phyloP scores from a whole-genome alignment of 2,888 invertebrate species.

The Oscheius onirici region DNA sequence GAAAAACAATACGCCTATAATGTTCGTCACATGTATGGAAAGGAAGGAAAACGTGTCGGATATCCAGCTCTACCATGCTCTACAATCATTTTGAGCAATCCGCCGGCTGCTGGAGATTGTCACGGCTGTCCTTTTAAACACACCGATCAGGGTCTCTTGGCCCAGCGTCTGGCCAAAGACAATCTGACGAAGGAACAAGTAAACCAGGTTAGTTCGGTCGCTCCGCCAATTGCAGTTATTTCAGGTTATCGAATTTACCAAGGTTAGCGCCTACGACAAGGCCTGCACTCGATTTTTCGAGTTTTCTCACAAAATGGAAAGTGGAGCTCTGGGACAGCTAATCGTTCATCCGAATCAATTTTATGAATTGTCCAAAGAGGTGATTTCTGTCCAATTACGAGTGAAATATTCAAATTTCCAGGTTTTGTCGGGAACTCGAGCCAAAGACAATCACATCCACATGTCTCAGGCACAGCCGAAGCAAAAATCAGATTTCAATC shows the following conservation, averaged over 20 bases:
- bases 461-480: neutral
- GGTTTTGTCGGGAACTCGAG: slow-evolving; percentile 23
- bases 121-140: slow-evolving; percentile 94
- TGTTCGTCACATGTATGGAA: slow-evolving; percentile 92
- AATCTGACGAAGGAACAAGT: slow-evolving; percentile 41
- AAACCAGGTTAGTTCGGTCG: slow-evolving; percentile 1
- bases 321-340: slow-evolving; percentile 58
- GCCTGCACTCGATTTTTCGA: slow-evolving; percentile 70
- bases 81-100: slow-evolving; percentile 81
- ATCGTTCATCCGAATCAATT: slow-evolving; percentile 71
- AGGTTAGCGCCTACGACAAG: slow-evolving; percentile 54
- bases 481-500: neutral
- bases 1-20: slow-evolving; percentile 90
- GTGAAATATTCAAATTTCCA: neutral
- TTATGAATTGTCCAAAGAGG: slow-evolving; percentile 62
- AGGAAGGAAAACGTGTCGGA: slow-evolving; percentile 83
- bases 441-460: slow-evolving; percentile 23
- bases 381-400: slow-evolving; percentile 13
- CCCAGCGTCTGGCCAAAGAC: slow-evolving; percentile 44
- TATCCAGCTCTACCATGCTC: slow-evolving; percentile 79
- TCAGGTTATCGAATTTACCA: slow-evolving; percentile 48
- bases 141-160: slow-evolving; percentile 81
- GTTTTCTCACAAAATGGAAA: slow-evolving; percentile 60
- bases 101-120: slow-evolving; percentile 82
- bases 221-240: slow-evolving; percentile 19